Base-by-base conservation (phyloP, 2,888 invertebrate genomes). In the Uloborus plumipes region DNA sequence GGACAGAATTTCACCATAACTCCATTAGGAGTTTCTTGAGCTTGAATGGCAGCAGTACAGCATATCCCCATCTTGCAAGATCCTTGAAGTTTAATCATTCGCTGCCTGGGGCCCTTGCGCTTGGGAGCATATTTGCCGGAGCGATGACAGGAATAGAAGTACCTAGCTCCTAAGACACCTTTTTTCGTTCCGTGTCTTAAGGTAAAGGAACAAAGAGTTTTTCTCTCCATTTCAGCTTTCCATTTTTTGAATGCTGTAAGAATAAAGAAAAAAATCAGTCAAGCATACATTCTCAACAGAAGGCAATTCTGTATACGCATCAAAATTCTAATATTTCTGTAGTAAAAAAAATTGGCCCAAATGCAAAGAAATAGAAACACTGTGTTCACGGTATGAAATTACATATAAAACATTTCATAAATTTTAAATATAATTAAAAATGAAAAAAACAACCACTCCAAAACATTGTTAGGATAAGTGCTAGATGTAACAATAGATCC, bases 221-320 rank as follows among this genome's bases (percentile, higher is more conserved):
- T 67, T 6, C 62, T 26, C 20, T 80, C 80, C 18, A 80, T 73
- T n/a, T 80, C 69, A 39, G 61, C 53, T 49, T 80, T 80, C 80
- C 80, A 80, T 55, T 73, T 73, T 53, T 26, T 80, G 49, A 80
- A 80, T 14, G 73, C 80, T 80, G 47, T 20, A 51, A 14, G 7
- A 71, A 39, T 1, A 39, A 39, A 39, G 39, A 9, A 9, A 9
- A 39, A 39, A 39, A 39, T 7, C 1, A 39, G 7, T 31, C 31
- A 7, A 31, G 31, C 7, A 31, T 7, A 31, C 9, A 7, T 39
- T 39, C 1, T 39, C 39, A 39, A 11, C 9, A 39, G 3, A 39
- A 39, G 39, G 31, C 7, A 7, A 2, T 39, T 26, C 4, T 26
- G 26, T 3, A 26, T 26, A 3, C n/a, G n/a, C 26, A 26, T 26